Percentiles rank a stretch among this genome's conserved stretches.
Evolutionary conservation across 2,888 invertebrate genomes (phyloP).

Genomic region (Pyrochroa serraticornis): DNA sequence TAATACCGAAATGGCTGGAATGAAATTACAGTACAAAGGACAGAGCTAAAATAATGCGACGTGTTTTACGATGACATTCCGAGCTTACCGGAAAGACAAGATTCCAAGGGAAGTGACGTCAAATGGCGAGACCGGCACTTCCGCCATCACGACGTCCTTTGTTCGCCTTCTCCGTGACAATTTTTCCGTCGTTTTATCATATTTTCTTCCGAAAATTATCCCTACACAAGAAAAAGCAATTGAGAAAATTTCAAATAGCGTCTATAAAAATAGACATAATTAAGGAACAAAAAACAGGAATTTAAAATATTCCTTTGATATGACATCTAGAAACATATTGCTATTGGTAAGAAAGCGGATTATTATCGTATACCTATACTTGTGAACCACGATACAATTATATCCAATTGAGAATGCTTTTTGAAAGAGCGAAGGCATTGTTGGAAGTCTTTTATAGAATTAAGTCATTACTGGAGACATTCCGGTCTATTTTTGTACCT

Average conservation of each 20-base stretch:
- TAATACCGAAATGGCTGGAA: slow-evolving; percentile 5
- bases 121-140: slow-evolving; percentile 36
- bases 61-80: slow-evolving; percentile 30
- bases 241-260: too few species aligned
- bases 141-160: slow-evolving; percentile 28
- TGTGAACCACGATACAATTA: too few species aligned
- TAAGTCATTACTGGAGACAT: slow-evolving; percentile 23
- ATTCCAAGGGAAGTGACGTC: slow-evolving; percentile 42
- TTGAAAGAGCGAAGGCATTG: too few species aligned
- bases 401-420: too few species aligned
- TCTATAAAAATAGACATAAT: too few species aligned
- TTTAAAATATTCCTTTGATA: too few species aligned
- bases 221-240: too few species aligned
- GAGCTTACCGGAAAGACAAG: slow-evolving; percentile 38
- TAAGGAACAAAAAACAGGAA: background rate
- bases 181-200: slow-evolving; percentile 14
- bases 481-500: slow-evolving; percentile 22
- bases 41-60: slow-evolving; percentile 23
- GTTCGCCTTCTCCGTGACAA: slow-evolving; percentile 26
- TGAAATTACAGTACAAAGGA: slow-evolving; percentile 28
- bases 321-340: background rate
- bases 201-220: background rate
- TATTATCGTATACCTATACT: too few species aligned
- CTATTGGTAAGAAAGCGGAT: too few species aligned
- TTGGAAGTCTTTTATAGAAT: too few species aligned